Evolutionary conservation across 2,113 vertebrate genomes (phyloP).

Genomic region (Cepphus grylle): DNA sequence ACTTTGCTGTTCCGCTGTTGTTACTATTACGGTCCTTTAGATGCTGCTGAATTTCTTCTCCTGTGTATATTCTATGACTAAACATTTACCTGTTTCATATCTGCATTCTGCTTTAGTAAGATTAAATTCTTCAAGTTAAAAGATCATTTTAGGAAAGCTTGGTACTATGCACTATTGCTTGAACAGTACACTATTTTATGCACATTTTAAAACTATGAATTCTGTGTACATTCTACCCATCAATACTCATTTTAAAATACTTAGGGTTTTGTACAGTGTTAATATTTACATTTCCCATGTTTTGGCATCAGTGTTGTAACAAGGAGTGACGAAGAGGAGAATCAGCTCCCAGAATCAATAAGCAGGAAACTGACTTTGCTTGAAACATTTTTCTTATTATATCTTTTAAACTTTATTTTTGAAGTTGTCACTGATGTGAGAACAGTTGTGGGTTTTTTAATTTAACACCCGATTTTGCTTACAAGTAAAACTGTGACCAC

Average conservation of each 20-base stretch:
- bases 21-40: background rate
- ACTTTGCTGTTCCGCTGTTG: background rate
- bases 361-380: background rate
- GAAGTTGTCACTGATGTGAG: background rate
- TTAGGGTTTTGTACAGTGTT: accelerated
- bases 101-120: background rate
- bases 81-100: background rate
- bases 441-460: background rate
- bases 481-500: background rate
- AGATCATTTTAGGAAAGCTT: background rate
- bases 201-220: background rate
- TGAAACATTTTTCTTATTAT: background rate
- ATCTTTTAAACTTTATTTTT: background rate
- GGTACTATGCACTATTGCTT: background rate
- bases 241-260: background rate
- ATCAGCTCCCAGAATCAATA: background rate
- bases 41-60: background rate
- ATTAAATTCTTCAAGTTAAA: background rate
- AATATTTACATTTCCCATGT: background rate
- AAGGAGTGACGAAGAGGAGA: background rate
- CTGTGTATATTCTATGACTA: background rate
- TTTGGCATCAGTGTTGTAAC: background rate
- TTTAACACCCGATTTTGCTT: background rate
- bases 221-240: background rate
- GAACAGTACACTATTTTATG: background rate